Base-by-base conservation (phyloP, 2,797 vertebrate species). In the Sebastiscus albofasciatus region DNA sequence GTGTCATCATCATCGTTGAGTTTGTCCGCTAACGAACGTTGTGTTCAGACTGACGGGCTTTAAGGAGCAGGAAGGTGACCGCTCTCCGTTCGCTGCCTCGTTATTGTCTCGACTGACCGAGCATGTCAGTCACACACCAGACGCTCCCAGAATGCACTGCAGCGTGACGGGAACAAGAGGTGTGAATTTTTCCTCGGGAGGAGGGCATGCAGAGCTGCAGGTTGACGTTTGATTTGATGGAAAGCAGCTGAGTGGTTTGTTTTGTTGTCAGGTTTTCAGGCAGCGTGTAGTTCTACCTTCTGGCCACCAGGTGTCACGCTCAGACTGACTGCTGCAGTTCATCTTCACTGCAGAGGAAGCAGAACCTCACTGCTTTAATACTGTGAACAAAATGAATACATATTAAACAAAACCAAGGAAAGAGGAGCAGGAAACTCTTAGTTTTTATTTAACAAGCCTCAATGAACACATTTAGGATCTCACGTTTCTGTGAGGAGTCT, bases 281-380 rank as follows among this genome's bases (percentile, higher is more conserved):
- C 34, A 31, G 22, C 26, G 9, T 84, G 83, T 58, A 54, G 1
- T 82, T 81, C 33, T 14, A 1, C 13, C 34, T 20, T 27, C 27
- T 52, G 29, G 55, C 87, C 91, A 90, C 74, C n/a, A 89, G 90
- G 67, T 64, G 89, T 34, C 89, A 84, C n/a, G 27, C 58, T 61
- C n/a, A 54, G 22, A 26, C 56, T 55, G 16, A 8, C 0, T 39
- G 10, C 16, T 18, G 12, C 4, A 16, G 39, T 39, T 68, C 3
- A 42, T 34, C 11, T 2, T 42, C 65, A 34, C 60, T 10, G 58
- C 52, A 67, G 52, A 69, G 49, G 75, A 36, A 22, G 34, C 8
- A 13, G 7, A 46, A 22, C 1, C n/a, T 24, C 64, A 12, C 20
- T 52, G 49, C 49, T 52, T 52, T 20, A 0, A 0, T 8, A 46